Evolutionary conservation across 2,888 invertebrate species (phyloP).

Genomic region (Orgyia antiqua): DNA sequence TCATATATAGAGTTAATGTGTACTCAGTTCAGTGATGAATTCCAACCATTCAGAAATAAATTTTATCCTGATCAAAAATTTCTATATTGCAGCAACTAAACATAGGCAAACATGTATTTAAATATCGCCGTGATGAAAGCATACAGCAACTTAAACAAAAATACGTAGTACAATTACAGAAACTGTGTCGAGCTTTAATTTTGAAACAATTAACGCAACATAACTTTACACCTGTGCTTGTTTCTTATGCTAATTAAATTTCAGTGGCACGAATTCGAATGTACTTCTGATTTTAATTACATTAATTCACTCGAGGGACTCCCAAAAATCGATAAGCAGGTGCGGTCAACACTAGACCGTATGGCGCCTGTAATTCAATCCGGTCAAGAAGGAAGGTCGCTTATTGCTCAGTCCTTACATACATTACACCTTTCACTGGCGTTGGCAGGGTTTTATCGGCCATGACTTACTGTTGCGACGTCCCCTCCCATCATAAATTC

Average conservation of each 20-base stretch:
- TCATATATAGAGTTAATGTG: too few species aligned
- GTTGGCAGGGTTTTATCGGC: conserved; percentile 40
- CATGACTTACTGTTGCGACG: conserved; percentile 47
- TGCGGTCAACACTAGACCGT: conserved; percentile 53
- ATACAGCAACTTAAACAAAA: conserved; percentile 6
- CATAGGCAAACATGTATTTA: too few species aligned
- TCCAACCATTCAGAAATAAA: too few species aligned
- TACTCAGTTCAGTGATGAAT: too few species aligned
- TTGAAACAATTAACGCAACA: conserved; percentile 19
- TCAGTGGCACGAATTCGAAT: conserved; percentile 18
- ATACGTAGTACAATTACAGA: conserved; percentile 10
- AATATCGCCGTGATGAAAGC: conserved; percentile 3
- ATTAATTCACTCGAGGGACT: conserved; percentile 21
- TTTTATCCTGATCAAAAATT: too few species aligned
- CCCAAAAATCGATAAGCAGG: conserved; percentile 26
- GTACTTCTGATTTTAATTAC: conserved; percentile 22
- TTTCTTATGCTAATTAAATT: conserved; percentile 21
- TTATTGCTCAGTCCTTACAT: conserved; percentile 50
- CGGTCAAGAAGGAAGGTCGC: conserved; percentile 53
- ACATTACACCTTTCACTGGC: conserved; percentile 47
- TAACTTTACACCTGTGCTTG: conserved; percentile 14
- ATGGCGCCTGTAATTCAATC: conserved; percentile 56
- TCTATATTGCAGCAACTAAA: too few species aligned
- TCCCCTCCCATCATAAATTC: conserved; percentile 47
- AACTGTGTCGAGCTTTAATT: conserved; percentile 11